Percentiles rank a stretch among this genome's conserved stretches.
Conservation (phyloP, 2,888 invertebrate species). For the Synergus umbraculus region DNA sequence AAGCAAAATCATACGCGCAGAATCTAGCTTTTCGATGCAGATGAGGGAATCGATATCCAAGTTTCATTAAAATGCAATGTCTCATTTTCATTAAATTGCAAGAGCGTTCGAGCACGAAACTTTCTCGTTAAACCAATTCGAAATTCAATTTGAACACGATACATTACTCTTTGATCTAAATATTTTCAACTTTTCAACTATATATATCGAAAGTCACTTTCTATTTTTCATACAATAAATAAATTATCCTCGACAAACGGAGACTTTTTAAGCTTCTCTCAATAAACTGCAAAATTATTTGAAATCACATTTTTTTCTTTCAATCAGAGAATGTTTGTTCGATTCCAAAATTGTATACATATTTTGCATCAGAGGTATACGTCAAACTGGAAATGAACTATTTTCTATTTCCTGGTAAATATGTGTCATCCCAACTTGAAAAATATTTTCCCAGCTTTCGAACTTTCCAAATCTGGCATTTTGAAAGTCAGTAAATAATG, state of each 20-base stretch:
- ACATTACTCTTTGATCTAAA: conserved; percentile 37
- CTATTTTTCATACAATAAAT: conserved; percentile 22
- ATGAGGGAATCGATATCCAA: conserved; percentile 39
- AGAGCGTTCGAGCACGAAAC: conserved; percentile 36
- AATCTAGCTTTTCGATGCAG: conserved; percentile 39
- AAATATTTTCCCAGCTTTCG: neutral
- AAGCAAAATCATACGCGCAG: conserved; percentile 30
- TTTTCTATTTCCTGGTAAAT: too few species aligned
- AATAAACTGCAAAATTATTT: neutral
- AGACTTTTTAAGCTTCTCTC: neutral
- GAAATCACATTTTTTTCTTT: neutral
- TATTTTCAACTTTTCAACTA: conserved; percentile 33
- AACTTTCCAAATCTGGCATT: neutral
- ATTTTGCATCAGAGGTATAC: too few species aligned
- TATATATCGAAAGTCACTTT: conserved; percentile 4
- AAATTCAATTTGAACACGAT: conserved; percentile 38
- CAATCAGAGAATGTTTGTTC: too few species aligned
- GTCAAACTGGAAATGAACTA: too few species aligned
- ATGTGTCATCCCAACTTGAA: too few species aligned
- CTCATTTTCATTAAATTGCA: conserved; percentile 40
- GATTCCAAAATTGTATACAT: too few species aligned
- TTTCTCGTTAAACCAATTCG: conserved; percentile 37
- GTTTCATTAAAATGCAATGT: conserved; percentile 41
- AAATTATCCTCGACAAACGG: conserved; percentile 4
- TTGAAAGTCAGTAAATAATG: neutral